Evolutionary conservation across 2,113 vertebrate genomes (phyloP).

Genomic region (Clarias macrocephalus): DNA sequence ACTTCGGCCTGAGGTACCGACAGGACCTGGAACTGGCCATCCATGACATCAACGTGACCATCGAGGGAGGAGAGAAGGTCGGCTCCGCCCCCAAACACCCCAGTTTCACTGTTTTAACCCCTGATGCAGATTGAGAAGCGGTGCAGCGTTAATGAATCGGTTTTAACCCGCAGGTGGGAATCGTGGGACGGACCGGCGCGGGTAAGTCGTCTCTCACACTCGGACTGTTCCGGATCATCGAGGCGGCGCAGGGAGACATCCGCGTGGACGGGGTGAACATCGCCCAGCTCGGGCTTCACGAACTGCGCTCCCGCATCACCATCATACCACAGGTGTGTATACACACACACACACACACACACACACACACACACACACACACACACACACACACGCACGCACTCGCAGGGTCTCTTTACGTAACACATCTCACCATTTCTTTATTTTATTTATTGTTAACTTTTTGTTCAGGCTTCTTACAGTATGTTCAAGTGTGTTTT

Average conservation of each 20-base stretch:
- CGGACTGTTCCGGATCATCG: conserved; percentile 92
- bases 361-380: neutral
- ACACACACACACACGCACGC: neutral
- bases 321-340: conserved; percentile 92
- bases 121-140: neutral
- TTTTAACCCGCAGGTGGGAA: conserved; percentile 76
- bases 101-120: neutral
- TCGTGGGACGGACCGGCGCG: conserved; percentile 92
- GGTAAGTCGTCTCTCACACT: conserved; percentile 94
- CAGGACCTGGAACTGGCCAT: conserved; percentile 87
- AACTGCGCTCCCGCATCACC: conserved; percentile 89
- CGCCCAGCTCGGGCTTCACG: conserved; percentile 85
- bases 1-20: conserved; percentile 84
- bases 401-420: too few relatives aligned
- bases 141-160: conserved; percentile 44
- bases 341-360: neutral
- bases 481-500: neutral
- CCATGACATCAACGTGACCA: conserved; percentile 79
- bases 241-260: conserved; percentile 84
- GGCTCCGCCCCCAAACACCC: neutral
- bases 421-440: too few relatives aligned
- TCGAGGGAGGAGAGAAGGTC: conserved; percentile 90
- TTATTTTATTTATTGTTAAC: neutral
- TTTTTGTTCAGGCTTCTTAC: too few relatives aligned
- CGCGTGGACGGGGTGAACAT: conserved; percentile 88